These are phyloP conservation scores for Tragelaphus oryx DNA, from an alignment of 2,797 vertebrate species.

Conservation along the genomic window DNA sequence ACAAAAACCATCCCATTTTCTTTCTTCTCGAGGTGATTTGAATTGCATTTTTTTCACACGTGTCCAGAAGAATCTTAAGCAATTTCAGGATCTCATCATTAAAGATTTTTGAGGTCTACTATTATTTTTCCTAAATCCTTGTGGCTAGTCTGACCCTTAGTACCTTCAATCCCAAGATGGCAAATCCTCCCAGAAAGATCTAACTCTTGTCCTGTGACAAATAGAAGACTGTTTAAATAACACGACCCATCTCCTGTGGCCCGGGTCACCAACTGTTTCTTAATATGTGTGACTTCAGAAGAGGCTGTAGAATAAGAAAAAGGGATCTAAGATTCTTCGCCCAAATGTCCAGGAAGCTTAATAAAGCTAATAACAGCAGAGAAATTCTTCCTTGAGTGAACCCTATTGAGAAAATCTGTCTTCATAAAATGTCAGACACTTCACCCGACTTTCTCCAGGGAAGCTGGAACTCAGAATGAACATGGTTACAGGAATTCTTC, in stretches of 20 bases:
- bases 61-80: neutral
- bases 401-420: neutral
- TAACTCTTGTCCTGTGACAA: neutral
- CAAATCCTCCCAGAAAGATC: neutral
- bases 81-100: neutral
- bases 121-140: neutral
- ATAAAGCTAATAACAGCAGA: neutral
- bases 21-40: neutral
- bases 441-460: neutral
- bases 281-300: neutral
- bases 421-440: neutral
- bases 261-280: neutral
- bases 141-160: neutral
- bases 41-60: neutral
- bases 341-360: neutral
- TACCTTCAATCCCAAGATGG: neutral
- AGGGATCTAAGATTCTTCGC: neutral
- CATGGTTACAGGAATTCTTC: neutral
- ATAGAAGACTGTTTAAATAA: neutral
- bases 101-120: neutral
- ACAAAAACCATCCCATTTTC: neutral
- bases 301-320: neutral
- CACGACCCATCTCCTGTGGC: neutral
- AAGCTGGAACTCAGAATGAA: neutral
- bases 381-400: neutral